Conservation (phyloP, 2,888 invertebrate genomes). For the Agonum fuliginosum region DNA sequence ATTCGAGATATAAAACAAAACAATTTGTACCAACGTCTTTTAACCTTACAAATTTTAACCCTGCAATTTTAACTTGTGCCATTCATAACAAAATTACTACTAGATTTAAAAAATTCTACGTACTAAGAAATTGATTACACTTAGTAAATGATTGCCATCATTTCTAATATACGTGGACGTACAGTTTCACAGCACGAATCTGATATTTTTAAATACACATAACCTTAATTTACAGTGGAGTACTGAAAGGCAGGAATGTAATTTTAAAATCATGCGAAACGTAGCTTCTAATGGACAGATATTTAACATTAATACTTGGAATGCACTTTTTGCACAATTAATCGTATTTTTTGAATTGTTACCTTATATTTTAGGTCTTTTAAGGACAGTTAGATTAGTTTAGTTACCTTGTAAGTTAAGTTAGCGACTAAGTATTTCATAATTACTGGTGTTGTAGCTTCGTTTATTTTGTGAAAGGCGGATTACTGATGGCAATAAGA, state of each 20-base stretch:
- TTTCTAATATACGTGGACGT: slow-evolving; percentile 51
- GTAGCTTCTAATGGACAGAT: slow-evolving; percentile 25
- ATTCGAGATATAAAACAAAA: slow-evolving; percentile 5
- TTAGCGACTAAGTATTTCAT: neutral
- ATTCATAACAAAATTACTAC: slow-evolving; percentile 43
- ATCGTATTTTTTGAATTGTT: too few relatives aligned
- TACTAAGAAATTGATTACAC: slow-evolving; percentile 33
- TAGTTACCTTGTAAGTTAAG: neutral
- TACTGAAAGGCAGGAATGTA: slow-evolving; percentile 32
- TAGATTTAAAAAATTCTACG: slow-evolving; percentile 12
- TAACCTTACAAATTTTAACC: slow-evolving; percentile 21
- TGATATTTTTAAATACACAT: slow-evolving; percentile 40
- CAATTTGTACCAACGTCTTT: slow-evolving; percentile 2
- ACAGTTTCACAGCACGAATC: slow-evolving; percentile 57
- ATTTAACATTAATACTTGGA: too few relatives aligned
- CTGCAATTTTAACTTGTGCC: slow-evolving; percentile 57
- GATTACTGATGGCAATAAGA: neutral
- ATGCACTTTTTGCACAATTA: too few relatives aligned
- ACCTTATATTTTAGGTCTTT: too few relatives aligned
- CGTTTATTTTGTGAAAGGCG: neutral
- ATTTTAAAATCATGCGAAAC: slow-evolving; percentile 12
- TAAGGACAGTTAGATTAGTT: too few relatives aligned
- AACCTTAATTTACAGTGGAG: neutral
- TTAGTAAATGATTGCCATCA: slow-evolving; percentile 55
- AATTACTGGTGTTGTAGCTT: slow-evolving; percentile 4